These are phyloP conservation scores for Rhinogobius similis DNA, from an alignment of 2,113 vertebrate genomes.

Conservation along the genomic window DNA sequence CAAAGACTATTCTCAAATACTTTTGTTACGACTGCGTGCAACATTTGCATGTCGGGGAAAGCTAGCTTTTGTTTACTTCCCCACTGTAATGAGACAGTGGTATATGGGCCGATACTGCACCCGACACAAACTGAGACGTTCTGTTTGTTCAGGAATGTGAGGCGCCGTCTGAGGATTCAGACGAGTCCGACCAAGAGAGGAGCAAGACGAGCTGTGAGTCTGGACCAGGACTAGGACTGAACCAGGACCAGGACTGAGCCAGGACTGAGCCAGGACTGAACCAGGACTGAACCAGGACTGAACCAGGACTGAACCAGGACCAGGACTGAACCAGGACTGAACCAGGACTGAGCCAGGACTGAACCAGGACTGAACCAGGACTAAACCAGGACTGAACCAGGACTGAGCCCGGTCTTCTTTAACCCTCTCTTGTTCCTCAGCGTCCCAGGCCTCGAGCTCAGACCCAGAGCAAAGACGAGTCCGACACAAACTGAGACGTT, in stretches of 20 bases:
- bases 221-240: not conserved
- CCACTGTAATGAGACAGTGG: too few species aligned
- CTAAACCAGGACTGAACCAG: not conserved
- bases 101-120: not conserved
- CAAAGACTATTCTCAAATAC: too few species aligned
- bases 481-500: slow-evolving; percentile 84
- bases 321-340: too few species aligned
- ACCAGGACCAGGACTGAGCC: too few species aligned
- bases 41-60: too few species aligned
- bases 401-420: not conserved
- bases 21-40: too few species aligned
- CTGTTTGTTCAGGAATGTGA: slow-evolving; percentile 61
- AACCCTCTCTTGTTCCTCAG: slow-evolving; percentile 5
- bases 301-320: not conserved
- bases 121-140: too few species aligned
- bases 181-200: slow-evolving; percentile 75
- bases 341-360: too few species aligned
- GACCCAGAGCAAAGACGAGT: slow-evolving; percentile 82
- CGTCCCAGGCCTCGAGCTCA: slow-evolving; percentile 13
- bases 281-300: not conserved
- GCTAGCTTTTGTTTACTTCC: too few species aligned
- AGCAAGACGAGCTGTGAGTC: slow-evolving; percentile 62
- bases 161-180: slow-evolving; percentile 75
- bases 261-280: too few species aligned
- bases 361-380: too few species aligned